Percentiles rank a stretch among this genome's conserved stretches.
Evolutionary conservation across 2,797 vertebrate genomes (phyloP).

Genomic region (Sardinella longiceps): DNA sequence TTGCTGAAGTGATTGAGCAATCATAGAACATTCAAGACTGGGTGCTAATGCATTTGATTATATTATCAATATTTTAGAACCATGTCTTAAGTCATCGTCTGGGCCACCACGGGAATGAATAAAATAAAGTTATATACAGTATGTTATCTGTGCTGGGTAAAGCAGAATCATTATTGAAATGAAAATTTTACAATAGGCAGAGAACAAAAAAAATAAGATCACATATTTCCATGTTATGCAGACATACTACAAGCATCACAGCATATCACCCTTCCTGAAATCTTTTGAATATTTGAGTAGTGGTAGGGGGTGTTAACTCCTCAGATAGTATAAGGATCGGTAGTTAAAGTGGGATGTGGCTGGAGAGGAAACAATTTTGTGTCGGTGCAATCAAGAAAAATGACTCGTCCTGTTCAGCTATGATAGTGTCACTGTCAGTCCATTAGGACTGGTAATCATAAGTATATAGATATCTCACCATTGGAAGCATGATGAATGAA

Average conservation of each 20-base stretch:
- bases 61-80: neutral
- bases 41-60: conserved; percentile 6
- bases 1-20: neutral
- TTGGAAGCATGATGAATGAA: too few relatives aligned
- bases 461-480: too few relatives aligned
- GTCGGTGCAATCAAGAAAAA: too few relatives aligned
- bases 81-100: neutral
- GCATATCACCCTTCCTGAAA: neutral
- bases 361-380: too few relatives aligned
- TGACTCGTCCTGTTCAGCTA: too few relatives aligned
- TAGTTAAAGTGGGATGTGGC: too few relatives aligned
- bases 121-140: too few relatives aligned
- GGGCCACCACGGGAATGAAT: too few relatives aligned
- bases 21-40: neutral
- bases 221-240: neutral
- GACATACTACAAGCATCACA: neutral
- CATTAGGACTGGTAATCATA: too few relatives aligned
- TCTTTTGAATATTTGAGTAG: neutral
- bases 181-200: neutral
- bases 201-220: neutral
- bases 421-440: too few relatives aligned
- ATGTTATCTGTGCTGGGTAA: neutral
- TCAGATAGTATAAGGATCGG: too few relatives aligned
- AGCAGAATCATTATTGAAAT: neutral
- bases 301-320: neutral